Evolutionary conservation across 2,113 vertebrate species (phyloP), one percentile per base, ranked within the genome.

Genomic region (Hiodon alosoides): DNA sequence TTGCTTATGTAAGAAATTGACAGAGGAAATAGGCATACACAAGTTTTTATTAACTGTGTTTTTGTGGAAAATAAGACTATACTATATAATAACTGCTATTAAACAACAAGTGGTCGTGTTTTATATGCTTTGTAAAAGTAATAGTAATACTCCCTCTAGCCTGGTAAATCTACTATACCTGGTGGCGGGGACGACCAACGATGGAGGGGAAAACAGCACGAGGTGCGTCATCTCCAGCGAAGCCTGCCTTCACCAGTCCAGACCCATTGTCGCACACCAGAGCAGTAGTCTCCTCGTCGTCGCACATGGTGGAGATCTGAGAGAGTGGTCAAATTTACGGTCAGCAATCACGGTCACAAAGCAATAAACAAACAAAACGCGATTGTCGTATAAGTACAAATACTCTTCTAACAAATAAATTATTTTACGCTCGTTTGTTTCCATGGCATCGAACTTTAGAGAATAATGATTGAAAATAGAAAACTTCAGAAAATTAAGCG

Each of bases 191-290:
- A 61, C 87, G 85, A 69, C 86, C 89, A 17, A 90, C 89, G 10
- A 87, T 90, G 73, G 89, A 93, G 2, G 90, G 89, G 55, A 92
- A 91, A 48, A 89, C 83, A 16, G 91, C 89, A 13, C 88, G 85
- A 0, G 91, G 89, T 67, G 85, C 89, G 73, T 91, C 85, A 77
- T 90, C 88, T 13, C 88, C 88, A 3, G 86, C 86, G 77, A 91
- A 90, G 13, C 91, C 88, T 50, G 85, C 82, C 80, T 92, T 91
- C 48, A 86, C 90, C 72, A 89, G 83, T 58, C 88, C 86, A 0
- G 86, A 91, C 69, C 86, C 86, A 9, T 88, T 87, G 57, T 91
- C 90, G 9, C 91, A 90, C 71, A 88, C 84, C 61, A 91, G 80
- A 31, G 85, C 85, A 2, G 87, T 89, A 6, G 86, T 87, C 69